Evolutionary conservation across 2,113 vertebrate genomes (phyloP).

Genomic region (Burhinus oedicnemus): DNA sequence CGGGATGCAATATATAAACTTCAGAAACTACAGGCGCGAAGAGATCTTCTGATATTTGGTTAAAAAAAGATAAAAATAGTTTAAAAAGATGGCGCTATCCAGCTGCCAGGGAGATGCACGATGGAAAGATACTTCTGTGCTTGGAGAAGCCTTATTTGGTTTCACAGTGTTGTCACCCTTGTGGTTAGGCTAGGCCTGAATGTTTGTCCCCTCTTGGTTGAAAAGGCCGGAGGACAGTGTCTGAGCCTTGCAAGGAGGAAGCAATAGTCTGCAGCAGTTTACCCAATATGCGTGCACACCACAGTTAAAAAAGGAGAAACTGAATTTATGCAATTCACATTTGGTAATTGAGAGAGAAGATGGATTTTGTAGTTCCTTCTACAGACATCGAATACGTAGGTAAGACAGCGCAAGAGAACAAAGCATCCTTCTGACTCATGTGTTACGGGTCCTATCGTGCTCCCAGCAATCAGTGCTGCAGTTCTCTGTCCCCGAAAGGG

Average conservation of each 20-base stretch:
- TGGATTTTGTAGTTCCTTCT: neutral
- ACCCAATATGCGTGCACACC: fast-evolving
- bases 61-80: neutral
- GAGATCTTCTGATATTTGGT: neutral
- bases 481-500: neutral
- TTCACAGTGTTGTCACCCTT: neutral
- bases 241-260: neutral
- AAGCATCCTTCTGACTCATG: neutral
- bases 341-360: neutral
- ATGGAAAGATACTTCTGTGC: neutral
- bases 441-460: fast-evolving
- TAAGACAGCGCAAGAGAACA: neutral
- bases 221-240: neutral
- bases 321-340: neutral
- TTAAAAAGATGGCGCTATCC: fast-evolving
- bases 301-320: neutral
- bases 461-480: neutral
- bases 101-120: neutral
- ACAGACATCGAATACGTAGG: fast-evolving
- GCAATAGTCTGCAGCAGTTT: fast-evolving
- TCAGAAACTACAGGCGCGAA: neutral
- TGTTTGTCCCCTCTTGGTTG: neutral
- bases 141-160: neutral
- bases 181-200: neutral
- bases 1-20: neutral